Evolutionary conservation across 2,797 vertebrate genomes (phyloP), one percentile per base, ranked within the genome.

Genomic region (Phaenicophaeus curvirostris): DNA sequence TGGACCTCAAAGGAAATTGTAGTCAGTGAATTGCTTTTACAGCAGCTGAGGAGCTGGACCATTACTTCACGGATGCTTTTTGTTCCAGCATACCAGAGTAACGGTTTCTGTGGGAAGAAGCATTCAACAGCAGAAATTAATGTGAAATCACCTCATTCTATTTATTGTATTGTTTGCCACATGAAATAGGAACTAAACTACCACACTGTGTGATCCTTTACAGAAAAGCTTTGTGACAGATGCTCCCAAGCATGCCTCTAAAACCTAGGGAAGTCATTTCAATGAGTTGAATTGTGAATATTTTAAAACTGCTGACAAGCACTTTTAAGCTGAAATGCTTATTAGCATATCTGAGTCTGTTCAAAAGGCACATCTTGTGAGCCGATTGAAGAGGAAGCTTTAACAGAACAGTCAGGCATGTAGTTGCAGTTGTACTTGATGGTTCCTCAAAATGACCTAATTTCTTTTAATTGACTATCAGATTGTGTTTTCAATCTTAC

Each of bases 281-380:
- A 94, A 73, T 83, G 73, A 85, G 69, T 69, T 95, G 92, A 95
- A 85, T 89, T 75, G 73, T 81, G 87, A 94, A 78, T 90, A 87
- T 92, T 87, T 94, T 82, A 87, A 94, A 97, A 96, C 55, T 93
- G 96, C 94, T 97, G 94, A 96, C 94, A 96, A 95, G 96, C n/a
- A 84, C 61, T 92, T 97, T 88, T 78, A 83, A 90, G 69, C 33
- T 78, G 65, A 93, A 94, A 94, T 76, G 35, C 55, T 93, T 95
- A 92, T 96, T 94, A 95, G 46, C 87, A 79, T 95, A 85, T 90
- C 75, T 74, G 72, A 91, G 44, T 71, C 80, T 96, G 61, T 85
- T 94, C 80, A 93, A 94, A 96, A 90, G 46, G 80, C 81, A 37
- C 80, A 78, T 90, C 93, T 95, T 95, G 51, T 75, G 83, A 90